Percentiles rank a stretch among this genome's conserved stretches.
phyloP scores from a whole-genome alignment of 2,113 vertebrate genomes.

The Tyrannus savana region DNA sequence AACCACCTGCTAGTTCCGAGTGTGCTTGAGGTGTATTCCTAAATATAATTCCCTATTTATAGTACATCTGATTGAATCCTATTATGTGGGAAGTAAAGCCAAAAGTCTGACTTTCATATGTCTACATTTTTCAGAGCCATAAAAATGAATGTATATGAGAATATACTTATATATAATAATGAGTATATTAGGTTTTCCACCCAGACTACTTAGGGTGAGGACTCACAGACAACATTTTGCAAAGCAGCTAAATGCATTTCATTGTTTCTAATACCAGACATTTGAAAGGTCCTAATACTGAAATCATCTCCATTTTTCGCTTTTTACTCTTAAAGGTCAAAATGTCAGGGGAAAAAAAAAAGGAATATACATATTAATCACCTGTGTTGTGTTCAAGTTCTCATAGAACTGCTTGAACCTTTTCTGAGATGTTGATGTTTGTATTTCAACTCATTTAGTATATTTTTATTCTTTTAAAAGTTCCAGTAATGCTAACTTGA shows the following conservation, averaged over 20 bases:
- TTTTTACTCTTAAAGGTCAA: neutral
- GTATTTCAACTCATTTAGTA: neutral
- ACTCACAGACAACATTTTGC: neutral
- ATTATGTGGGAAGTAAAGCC: neutral
- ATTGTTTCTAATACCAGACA: neutral
- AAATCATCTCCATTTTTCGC: neutral
- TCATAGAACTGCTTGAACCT: neutral
- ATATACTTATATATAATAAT: too few species aligned
- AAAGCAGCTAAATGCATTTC: neutral
- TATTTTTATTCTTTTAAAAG: neutral
- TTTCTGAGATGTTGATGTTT: neutral
- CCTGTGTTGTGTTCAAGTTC: neutral
- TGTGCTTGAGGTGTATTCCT: neutral
- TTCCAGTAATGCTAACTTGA: neutral
- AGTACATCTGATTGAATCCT: neutral
- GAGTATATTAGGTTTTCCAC: neutral
- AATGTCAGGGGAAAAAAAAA: neutral
- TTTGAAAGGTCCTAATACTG: neutral
- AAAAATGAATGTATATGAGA: neutral
- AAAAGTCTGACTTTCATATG: neutral
- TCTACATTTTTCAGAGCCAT: neutral
- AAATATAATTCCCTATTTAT: neutral
- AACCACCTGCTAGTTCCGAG: neutral
- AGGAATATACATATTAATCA: neutral
- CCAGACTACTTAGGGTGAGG: neutral